These are phyloP conservation scores for Athetis lepigone DNA, from an alignment of 2,888 invertebrate genomes.

Conservation along the genomic window DNA sequence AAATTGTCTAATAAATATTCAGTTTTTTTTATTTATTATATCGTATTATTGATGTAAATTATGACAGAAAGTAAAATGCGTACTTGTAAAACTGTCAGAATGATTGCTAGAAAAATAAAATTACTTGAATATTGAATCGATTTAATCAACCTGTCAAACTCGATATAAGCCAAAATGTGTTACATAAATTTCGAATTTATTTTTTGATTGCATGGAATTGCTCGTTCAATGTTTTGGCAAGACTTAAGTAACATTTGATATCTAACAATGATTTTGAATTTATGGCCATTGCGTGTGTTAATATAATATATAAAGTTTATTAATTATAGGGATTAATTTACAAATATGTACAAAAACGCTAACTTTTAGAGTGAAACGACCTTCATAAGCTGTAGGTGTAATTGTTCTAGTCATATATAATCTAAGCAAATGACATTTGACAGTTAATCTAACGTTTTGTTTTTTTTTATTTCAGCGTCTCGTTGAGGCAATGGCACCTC, in stretches of 20 bases:
- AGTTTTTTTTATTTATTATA: background rate
- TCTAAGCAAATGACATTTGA: background rate
- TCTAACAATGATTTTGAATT: constrained; percentile 9
- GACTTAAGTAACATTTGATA: background rate
- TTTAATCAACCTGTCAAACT: constrained; percentile 30
- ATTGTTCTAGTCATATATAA: too few species aligned
- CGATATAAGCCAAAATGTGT: constrained; percentile 23
- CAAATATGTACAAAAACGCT: too few species aligned
- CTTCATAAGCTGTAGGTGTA: too few species aligned
- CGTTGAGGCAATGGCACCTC: constrained; percentile 93
- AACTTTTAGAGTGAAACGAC: too few species aligned
- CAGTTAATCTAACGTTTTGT: constrained; percentile 18
- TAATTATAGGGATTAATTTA: too few species aligned
- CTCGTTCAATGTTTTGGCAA: background rate
- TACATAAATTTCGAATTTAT: constrained; percentile 14
- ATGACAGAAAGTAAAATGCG: background rate
- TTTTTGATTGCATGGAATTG: background rate
- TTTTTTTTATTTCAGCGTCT: constrained; percentile 89
- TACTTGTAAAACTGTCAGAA: constrained; percentile 1
- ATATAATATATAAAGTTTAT: too few species aligned
- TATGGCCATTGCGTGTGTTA: too few species aligned
- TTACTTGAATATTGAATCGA: constrained; percentile 19
- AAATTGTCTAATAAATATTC: constrained; percentile 20
- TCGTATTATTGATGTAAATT: background rate
- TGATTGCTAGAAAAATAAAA: background rate